These are phyloP conservation scores for Montipora cactus DNA, from an alignment of 64 coral and sea anemone species.

Conservation along the genomic window DNA sequence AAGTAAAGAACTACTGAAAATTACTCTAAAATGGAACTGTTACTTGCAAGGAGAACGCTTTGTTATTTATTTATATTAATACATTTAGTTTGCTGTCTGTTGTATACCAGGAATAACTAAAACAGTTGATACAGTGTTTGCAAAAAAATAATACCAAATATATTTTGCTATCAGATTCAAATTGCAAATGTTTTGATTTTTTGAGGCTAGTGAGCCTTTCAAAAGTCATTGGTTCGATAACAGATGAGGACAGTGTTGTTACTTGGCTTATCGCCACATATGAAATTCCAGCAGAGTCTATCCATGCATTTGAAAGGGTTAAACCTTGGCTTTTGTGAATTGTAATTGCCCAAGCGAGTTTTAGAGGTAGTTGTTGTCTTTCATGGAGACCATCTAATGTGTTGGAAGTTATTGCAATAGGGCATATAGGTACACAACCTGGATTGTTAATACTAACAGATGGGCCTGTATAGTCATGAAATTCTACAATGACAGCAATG, in stretches of 20 bases:
- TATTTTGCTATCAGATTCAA: constrained; percentile 14
- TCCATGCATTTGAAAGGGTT: too few species aligned
- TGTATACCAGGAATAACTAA: too few species aligned
- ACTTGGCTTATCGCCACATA: constrained; percentile 54
- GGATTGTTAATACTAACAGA: not conserved
- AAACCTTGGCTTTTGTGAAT: too few species aligned
- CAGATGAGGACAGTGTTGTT: constrained; percentile 40
- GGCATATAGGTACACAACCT: not conserved
- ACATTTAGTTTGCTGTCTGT: too few species aligned
- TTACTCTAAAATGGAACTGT: too few species aligned
- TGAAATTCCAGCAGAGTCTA: constrained; percentile 29
- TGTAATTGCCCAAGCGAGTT: too few species aligned
- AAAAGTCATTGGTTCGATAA: not conserved
- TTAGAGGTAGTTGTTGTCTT: too few species aligned
- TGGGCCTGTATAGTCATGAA: not conserved
- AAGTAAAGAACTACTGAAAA: too few species aligned
- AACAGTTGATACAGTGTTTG: not conserved
- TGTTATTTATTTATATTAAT: too few species aligned
- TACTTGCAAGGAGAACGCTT: too few species aligned
- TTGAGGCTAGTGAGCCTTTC: constrained; percentile 6
- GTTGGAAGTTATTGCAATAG: not conserved
- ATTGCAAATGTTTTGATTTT: not conserved
- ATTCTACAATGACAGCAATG: not conserved
- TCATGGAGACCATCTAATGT: not conserved
- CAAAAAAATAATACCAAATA: not conserved